A percentile compares a stretch with the other conserved stretches of the same genome.
Evolutionary conservation across 2,888 invertebrate species (phyloP).

Genomic region (Aphelenchoides bicaudatus): DNA sequence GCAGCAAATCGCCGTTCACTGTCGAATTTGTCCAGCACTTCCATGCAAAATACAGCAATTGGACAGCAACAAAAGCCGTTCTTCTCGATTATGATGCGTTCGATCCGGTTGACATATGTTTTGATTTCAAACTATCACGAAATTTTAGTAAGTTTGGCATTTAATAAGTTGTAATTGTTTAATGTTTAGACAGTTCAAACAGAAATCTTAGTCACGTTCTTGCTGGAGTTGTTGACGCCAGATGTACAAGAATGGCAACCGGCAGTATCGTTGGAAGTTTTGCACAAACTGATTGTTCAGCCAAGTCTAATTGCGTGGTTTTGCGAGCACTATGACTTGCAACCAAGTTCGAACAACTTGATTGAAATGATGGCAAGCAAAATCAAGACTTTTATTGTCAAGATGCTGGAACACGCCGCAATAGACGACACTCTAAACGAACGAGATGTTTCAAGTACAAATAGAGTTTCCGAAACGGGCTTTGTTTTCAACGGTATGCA

Average conservation of each 20-base stretch:
- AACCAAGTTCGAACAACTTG: conserved; percentile 69
- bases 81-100: conserved; percentile 91
- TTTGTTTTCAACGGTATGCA: conserved; percentile 36
- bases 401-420: conserved; percentile 22
- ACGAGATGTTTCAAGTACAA: conserved; percentile 5
- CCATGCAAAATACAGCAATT: conserved; percentile 1
- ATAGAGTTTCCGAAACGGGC: conserved; percentile 33
- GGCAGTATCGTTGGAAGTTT: conserved; percentile 86
- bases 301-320: conserved; percentile 68
- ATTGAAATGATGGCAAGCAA: conserved; percentile 79
- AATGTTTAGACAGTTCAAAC: conserved; percentile 81
- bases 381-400: conserved; percentile 19
- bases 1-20: conserved; percentile 19
- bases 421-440: conserved; percentile 20
- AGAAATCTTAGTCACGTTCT: conserved; percentile 92
- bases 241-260: conserved; percentile 91
- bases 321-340: conserved; percentile 90
- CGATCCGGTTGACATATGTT: conserved; percentile 84
- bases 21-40: conserved; percentile 12
- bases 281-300: conserved; percentile 74
- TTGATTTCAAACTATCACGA: conserved; percentile 73
- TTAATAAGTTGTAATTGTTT: conserved; percentile 1
- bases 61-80: conserved; percentile 71
- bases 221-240: conserved; percentile 92
- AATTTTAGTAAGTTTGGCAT: conserved; percentile 38